A percentile compares a stretch with the other conserved stretches of the same genome.
Evolutionary conservation across 30 jellyfish, hydroid and myxozoan species (phyloP).

Genomic region (Sanderia malayensis): DNA sequence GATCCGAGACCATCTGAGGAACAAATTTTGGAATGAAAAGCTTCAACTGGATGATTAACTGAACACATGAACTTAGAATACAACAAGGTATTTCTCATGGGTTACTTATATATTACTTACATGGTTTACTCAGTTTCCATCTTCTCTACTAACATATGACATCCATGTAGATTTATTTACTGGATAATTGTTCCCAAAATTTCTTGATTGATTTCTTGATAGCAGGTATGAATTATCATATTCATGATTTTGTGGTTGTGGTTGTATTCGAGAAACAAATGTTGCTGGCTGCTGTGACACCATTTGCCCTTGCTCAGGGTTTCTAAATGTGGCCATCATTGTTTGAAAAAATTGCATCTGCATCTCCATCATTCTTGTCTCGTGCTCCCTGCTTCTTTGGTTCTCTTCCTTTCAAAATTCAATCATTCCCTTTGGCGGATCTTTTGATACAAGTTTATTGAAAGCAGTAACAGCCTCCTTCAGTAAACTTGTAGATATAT

Average conservation of each 20-base stretch:
- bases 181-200: slow-evolving; percentile 21
- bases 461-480: slow-evolving; percentile 37
- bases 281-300: slow-evolving; percentile 17
- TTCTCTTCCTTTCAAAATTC: no score
- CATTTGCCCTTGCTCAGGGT: slow-evolving; percentile 48
- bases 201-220: slow-evolving; percentile 16
- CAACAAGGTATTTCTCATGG: not conserved
- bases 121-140: no score
- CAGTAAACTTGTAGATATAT: slow-evolving; percentile 17
- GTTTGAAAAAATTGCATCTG: slow-evolving; percentile 33
- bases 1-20: slow-evolving; percentile 24
- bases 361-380: slow-evolving; percentile 34
- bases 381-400: slow-evolving; percentile 35
- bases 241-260: slow-evolving; percentile 7
- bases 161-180: slow-evolving; percentile 20
- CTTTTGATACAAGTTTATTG: no score
- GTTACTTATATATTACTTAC: no score
- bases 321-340: slow-evolving; percentile 35
- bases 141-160: slow-evolving; percentile 29
- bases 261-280: slow-evolving; percentile 33
- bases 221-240: not conserved
- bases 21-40: slow-evolving; percentile 40
- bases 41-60: slow-evolving; percentile 22
- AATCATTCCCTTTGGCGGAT: no score
- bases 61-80: not conserved